Percentiles rank a stretch among this genome's conserved stretches.
Evolutionary conservation across 2,113 vertebrate genomes (phyloP).

Genomic region (Heterochromis multidens): DNA sequence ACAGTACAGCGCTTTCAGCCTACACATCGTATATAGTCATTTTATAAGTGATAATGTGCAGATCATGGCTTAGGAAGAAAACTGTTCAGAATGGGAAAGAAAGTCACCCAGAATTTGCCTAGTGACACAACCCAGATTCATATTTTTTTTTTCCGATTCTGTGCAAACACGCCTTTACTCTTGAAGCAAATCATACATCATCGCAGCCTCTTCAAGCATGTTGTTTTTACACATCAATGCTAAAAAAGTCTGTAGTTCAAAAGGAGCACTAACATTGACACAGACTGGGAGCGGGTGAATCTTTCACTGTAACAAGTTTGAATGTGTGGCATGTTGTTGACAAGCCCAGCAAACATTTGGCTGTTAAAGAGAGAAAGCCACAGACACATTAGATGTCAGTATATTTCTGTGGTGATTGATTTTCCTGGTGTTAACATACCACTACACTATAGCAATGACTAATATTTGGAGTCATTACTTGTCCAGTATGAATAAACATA

Average conservation of each 20-base stretch:
- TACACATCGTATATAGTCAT: background rate
- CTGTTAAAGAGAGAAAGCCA: background rate
- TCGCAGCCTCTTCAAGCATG: background rate
- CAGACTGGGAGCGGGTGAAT: background rate
- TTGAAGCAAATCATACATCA: background rate
- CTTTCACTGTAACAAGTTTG: background rate
- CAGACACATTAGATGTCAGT: background rate
- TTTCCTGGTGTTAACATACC: background rate
- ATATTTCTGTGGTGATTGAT: background rate
- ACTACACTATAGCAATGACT: background rate
- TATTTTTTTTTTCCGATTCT: background rate
- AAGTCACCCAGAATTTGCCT: constrained; percentile 2
- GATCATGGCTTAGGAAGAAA: background rate
- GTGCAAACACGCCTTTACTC: background rate
- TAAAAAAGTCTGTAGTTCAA: background rate
- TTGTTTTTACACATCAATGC: background rate
- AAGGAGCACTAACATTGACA: background rate
- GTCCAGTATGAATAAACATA: background rate
- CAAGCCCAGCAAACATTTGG: background rate
- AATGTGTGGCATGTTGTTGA: background rate
- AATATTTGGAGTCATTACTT: background rate
- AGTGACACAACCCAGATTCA: constrained; percentile 14
- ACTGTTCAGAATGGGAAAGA: background rate
- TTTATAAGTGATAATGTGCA: constrained; percentile 1
- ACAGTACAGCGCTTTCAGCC: background rate